These are phyloP conservation scores for Aphelinus certus DNA, from an alignment of 1,140 invertebrate species.

Conservation along the genomic window DNA sequence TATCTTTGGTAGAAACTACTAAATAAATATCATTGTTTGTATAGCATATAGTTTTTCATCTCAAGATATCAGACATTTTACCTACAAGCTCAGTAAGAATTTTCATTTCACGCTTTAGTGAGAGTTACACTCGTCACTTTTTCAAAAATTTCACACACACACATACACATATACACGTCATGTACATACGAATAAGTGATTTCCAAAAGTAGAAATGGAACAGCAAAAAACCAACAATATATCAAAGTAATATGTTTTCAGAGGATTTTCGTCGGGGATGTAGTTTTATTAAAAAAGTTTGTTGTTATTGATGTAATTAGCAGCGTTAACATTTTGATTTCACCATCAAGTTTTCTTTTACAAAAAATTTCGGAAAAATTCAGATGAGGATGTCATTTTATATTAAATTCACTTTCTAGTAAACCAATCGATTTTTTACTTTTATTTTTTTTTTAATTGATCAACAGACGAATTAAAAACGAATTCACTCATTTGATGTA, in stretches of 20 bases:
- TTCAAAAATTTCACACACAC: constrained; percentile 1
- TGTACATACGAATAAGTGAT: too few relatives aligned
- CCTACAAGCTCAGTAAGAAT: constrained; percentile 15
- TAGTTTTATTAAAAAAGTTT: too few relatives aligned
- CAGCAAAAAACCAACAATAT: too few relatives aligned
- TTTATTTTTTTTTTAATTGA: constrained; percentile 28
- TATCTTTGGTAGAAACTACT: constrained; percentile 67
- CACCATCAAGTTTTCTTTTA: too few relatives aligned
- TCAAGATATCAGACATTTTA: constrained; percentile 29
- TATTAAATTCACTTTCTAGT: too few relatives aligned
- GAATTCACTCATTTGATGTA: constrained; percentile 33
- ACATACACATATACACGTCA: background rate
- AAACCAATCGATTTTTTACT: background rate
- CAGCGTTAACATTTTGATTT: too few relatives aligned
- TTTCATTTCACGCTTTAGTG: constrained; percentile 16
- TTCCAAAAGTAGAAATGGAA: too few relatives aligned
- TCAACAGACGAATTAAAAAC: constrained; percentile 23
- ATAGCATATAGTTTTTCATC: constrained; percentile 42
- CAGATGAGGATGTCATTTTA: too few relatives aligned
- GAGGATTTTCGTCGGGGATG: too few relatives aligned
- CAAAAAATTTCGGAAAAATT: too few relatives aligned
- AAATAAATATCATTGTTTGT: constrained; percentile 61
- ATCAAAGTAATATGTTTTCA: too few relatives aligned
- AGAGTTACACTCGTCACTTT: constrained; percentile 29
- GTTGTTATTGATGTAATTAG: too few relatives aligned